A percentile compares a stretch with the other conserved stretches of the same genome.
These are phyloP conservation scores for Myzus persicae DNA, from an alignment of 1,140 invertebrate genomes.

Conservation along the genomic window DNA sequence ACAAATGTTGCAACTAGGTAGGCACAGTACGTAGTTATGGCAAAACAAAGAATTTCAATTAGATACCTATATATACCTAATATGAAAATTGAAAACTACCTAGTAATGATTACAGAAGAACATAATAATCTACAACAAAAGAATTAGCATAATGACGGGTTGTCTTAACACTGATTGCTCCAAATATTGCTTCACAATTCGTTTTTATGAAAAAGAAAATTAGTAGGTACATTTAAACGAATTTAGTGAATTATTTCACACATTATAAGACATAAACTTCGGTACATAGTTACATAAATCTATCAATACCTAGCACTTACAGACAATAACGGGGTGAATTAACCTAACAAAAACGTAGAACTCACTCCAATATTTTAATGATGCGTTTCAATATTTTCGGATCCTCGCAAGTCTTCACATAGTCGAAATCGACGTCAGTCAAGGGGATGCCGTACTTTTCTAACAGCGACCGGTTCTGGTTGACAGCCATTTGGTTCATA, in stretches of 20 bases:
- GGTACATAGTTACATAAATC: background rate
- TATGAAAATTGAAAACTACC: background rate
- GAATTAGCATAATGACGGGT: background rate
- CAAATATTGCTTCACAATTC: background rate
- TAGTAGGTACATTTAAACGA: background rate
- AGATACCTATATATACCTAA: background rate
- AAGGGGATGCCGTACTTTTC: slow-evolving; percentile 64
- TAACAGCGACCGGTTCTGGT: background rate
- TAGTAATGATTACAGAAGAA: background rate
- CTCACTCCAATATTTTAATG: slow-evolving; percentile 68
- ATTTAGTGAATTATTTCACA: background rate
- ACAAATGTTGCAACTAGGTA: too few species aligned
- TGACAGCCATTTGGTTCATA: background rate
- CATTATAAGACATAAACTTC: background rate
- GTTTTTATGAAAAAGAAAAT: background rate
- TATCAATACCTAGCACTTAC: background rate
- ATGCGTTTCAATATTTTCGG: slow-evolving; percentile 70
- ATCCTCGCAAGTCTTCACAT: slow-evolving; percentile 68
- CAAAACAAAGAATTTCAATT: too few species aligned
- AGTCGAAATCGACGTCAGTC: slow-evolving; percentile 70
- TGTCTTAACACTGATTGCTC: background rate
- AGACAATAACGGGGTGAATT: background rate
- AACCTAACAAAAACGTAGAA: slow-evolving; percentile 7
- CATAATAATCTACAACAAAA: background rate
- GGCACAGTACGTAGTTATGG: too few species aligned